Evolutionary conservation across 2,113 vertebrate genomes (phyloP).

Genomic region (Hymenochirus boettgeri): DNA sequence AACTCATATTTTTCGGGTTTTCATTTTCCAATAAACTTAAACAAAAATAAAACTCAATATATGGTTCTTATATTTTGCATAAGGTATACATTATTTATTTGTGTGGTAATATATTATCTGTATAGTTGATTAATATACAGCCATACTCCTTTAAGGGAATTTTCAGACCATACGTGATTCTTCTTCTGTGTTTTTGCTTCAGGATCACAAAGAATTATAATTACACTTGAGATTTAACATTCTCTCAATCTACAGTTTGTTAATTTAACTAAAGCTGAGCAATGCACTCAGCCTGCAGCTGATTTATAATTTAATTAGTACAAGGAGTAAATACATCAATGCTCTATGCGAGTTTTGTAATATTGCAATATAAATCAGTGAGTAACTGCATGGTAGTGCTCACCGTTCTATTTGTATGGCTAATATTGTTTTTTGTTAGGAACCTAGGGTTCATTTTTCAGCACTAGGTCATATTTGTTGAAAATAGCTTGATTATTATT

Average conservation of each 20-base stretch:
- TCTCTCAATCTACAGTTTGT: slow-evolving; percentile 41
- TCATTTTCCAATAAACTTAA: not conserved
- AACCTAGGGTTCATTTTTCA: too few relatives aligned
- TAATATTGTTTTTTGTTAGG: not conserved
- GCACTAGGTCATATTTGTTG: too few relatives aligned
- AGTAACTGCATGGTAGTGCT: not conserved
- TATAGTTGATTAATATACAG: not conserved
- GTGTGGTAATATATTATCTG: not conserved
- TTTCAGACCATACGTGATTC: slow-evolving; percentile 1
- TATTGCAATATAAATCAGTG: slow-evolving; percentile 9
- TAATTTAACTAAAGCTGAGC: slow-evolving; percentile 10
- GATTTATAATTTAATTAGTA: slow-evolving; percentile 19
- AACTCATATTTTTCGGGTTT: too few relatives aligned
- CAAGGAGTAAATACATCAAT: slow-evolving; percentile 14
- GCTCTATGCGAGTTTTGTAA: slow-evolving; percentile 11
- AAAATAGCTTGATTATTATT: too few relatives aligned
- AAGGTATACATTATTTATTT: not conserved
- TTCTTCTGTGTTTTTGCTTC: not conserved
- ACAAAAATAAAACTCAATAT: not conserved
- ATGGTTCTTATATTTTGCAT: not conserved
- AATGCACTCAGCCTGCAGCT: slow-evolving; percentile 8
- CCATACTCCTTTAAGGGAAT: not conserved
- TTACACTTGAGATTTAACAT: slow-evolving; percentile 19
- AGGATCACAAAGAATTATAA: slow-evolving; percentile 10
- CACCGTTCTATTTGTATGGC: not conserved